A percentile compares a stretch with the other conserved stretches of the same genome.
phyloP scores from a whole-genome alignment of 2,888 invertebrate genomes.

The Cheilosia soror region DNA sequence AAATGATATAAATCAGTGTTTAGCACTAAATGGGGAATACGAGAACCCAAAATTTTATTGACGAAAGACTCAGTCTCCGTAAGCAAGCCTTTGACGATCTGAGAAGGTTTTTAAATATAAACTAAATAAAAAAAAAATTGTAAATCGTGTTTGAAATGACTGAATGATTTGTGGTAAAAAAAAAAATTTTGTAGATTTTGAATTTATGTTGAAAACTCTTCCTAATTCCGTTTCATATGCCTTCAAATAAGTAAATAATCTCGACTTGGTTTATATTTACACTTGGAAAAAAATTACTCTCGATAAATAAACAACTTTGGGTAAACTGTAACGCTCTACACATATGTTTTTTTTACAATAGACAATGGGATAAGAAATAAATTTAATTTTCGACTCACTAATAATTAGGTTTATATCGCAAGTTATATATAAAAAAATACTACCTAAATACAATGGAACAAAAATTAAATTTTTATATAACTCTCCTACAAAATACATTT shows the following conservation, averaged over 20 bases:
- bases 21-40: no score
- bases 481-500: slow-evolving; percentile 66
- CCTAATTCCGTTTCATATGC: slow-evolving; percentile 38
- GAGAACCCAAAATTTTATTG: no score
- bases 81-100: no score
- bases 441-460: slow-evolving; percentile 68
- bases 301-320: slow-evolving; percentile 26
- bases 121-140: not conserved
- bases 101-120: not conserved
- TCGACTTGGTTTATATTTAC: slow-evolving; percentile 63
- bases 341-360: slow-evolving; percentile 36
- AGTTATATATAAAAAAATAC: slow-evolving; percentile 33
- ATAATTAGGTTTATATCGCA: slow-evolving; percentile 6
- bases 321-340: slow-evolving; percentile 63
- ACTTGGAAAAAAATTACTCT: slow-evolving; percentile 54
- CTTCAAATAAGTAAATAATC: slow-evolving; percentile 30
- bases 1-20: no score
- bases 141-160: slow-evolving; percentile 19
- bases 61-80: no score
- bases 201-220: slow-evolving; percentile 19
- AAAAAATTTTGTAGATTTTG: slow-evolving; percentile 4
- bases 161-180: slow-evolving; percentile 18
- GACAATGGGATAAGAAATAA: slow-evolving; percentile 36
- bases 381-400: slow-evolving; percentile 44
- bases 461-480: slow-evolving; percentile 55